phyloP scores from a whole-genome alignment of 2,113 vertebrate species.

The Nyctereutes procyonoides region DNA sequence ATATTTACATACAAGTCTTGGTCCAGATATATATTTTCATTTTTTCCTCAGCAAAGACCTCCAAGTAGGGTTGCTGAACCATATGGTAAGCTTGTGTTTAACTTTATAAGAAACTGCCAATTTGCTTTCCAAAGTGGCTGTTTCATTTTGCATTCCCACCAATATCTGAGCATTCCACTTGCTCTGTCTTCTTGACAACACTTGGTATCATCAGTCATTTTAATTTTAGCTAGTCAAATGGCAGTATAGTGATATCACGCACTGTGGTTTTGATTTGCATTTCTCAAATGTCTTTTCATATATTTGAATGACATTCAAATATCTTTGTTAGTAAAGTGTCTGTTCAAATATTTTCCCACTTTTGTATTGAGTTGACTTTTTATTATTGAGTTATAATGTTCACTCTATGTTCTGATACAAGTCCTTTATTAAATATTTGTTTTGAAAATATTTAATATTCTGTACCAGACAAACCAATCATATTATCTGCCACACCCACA shows the following conservation, averaged over 20 bases:
- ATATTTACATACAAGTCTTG: not conserved
- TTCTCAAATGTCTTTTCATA: not conserved
- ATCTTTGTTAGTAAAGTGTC: not conserved
- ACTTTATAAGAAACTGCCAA: not conserved
- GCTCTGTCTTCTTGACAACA: not conserved
- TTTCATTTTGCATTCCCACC: not conserved
- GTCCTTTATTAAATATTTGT: slow-evolving; percentile 14
- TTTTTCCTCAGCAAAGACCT: not conserved
- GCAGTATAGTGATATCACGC: not conserved
- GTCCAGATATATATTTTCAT: not conserved
- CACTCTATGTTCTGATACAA: not conserved
- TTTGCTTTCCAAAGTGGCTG: not conserved
- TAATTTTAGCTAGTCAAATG: not conserved
- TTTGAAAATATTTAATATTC: not conserved
- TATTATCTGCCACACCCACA: not conserved
- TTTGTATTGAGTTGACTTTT: not conserved
- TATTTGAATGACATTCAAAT: not conserved
- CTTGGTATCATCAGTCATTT: not conserved
- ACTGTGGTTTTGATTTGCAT: not conserved
- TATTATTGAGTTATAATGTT: not conserved
- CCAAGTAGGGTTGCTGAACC: not conserved
- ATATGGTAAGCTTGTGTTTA: not conserved
- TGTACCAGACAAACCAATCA: not conserved
- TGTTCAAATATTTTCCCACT: not conserved
- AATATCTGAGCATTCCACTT: not conserved